Evolutionary conservation across 2,797 vertebrate species (phyloP).

Genomic region (Hoplostethus mediterraneus): DNA sequence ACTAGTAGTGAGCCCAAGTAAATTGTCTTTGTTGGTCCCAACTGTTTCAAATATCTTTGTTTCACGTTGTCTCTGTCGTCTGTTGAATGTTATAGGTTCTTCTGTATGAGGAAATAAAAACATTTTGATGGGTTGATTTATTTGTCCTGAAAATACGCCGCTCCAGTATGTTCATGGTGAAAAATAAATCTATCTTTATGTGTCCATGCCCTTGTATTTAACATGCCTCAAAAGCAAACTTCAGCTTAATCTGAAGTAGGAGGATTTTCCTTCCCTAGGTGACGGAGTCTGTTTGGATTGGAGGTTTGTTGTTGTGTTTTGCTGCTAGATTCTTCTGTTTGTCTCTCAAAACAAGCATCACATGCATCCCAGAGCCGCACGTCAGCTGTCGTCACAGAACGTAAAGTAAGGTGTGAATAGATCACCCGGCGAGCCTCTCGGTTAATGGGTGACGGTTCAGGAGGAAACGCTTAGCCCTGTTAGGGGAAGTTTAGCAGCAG

Average conservation of each 20-base stretch:
- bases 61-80: too few relatives aligned
- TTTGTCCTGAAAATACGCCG: constrained; percentile 55
- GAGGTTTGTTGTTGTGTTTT: constrained; percentile 25
- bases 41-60: constrained; percentile 12
- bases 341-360: background rate
- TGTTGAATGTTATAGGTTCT: too few relatives aligned
- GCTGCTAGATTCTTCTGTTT: constrained; percentile 25
- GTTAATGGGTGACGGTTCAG: constrained; percentile 60
- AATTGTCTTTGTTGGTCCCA: background rate
- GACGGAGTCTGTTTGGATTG: constrained; percentile 47
- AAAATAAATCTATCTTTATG: too few relatives aligned
- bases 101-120: constrained; percentile 29
- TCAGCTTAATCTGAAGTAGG: constrained; percentile 26
- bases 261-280: constrained; percentile 52
- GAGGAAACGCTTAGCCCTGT: constrained; percentile 45
- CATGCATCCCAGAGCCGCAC: background rate
- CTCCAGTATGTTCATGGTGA: constrained; percentile 53
- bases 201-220: too few relatives aligned
- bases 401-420: constrained; percentile 33
- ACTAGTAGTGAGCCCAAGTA: too few relatives aligned
- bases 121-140: constrained; percentile 23
- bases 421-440: constrained; percentile 40
- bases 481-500: constrained; percentile 53
- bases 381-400: too few relatives aligned
- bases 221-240: constrained; percentile 24